Conservation (phyloP, 1,140 invertebrate species). For the Drosophila baimaii region DNA sequence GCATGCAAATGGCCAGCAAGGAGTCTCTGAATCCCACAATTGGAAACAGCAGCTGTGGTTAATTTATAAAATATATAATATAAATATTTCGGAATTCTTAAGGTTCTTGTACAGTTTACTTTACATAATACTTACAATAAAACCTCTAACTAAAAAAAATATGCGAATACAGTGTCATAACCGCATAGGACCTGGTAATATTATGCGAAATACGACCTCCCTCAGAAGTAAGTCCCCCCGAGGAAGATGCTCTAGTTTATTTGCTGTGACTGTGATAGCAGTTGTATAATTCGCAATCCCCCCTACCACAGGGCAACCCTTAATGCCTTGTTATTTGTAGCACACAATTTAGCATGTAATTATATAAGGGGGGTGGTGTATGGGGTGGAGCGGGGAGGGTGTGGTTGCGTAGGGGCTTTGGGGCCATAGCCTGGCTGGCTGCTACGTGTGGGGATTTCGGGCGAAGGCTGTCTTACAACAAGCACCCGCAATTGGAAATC, state of each 20-base stretch:
- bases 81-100: too few species aligned
- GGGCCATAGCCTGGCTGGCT: slow-evolving; percentile 4
- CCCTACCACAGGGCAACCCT: not conserved
- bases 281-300: slow-evolving; percentile 3
- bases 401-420: slow-evolving; percentile 4
- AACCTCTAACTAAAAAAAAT: too few species aligned
- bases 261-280: not conserved
- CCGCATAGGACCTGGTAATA: too few species aligned
- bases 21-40: too few species aligned
- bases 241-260: not conserved
- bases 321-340: slow-evolving; percentile 69
- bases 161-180: too few species aligned
- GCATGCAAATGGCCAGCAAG: too few species aligned
- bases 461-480: slow-evolving; percentile 27
- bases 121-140: too few species aligned
- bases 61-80: too few species aligned
- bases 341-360: slow-evolving; percentile 71
- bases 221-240: too few species aligned
- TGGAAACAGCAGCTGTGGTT: too few species aligned
- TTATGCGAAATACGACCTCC: too few species aligned
- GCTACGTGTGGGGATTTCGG: slow-evolving; percentile 43
- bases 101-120: too few species aligned
- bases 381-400: not conserved
- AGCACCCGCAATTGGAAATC: slow-evolving; percentile 29
- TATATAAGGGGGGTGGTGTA: slow-evolving; percentile 51